Base-by-base conservation (phyloP, 2,113 vertebrate species). In the Toxotes jaculatrix region DNA sequence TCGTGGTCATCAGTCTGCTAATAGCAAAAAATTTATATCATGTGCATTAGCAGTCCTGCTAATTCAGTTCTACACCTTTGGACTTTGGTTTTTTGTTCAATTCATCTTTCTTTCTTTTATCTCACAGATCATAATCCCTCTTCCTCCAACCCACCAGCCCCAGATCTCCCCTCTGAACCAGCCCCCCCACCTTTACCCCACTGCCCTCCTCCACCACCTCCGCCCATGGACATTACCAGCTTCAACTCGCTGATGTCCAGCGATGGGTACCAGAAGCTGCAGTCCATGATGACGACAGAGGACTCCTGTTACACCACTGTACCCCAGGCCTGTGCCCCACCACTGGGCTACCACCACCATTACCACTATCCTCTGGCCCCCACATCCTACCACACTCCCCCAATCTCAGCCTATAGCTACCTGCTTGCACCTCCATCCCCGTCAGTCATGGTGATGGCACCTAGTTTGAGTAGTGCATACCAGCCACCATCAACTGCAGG, bases 41-140 rank as follows among this genome's bases (percentile, higher is more conserved):
- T 1, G 27, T 27, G 27, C 27, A 27, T 27, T 27, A 27, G 27
- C 27, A 27, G 27, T 27, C 27, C 27, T 27, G 27, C 27, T 27
- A 27, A 27, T 27, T 27, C 27, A 1, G 27, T 27, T 27, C 27
- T 27, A 27, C 27, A 27, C 27, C 27, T 27, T 27, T 27, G 27
- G 27, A 27, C 27, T 27, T 27, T 27, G 27, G 27, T 27, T 27
- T 27, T 27, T 27, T 27, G 27, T 23, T 23, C 4, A 7, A 12
- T 36, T 4, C 53, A 27, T 57, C 5, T 3, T 12, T 53, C 19
- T 62, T 16, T 76, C 4, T 64, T 61, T 9, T 66, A n/a, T 21
- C 34, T 11, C 23, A 64, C 89, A 97, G 96, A 97, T 53, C 96
- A 96, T 71, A 97, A 97, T 84, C 95, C 96, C 49, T 93, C 95